Evolutionary conservation across 1,140 invertebrate genomes (phyloP).

Genomic region (Maconellicoccus hirsutus): DNA sequence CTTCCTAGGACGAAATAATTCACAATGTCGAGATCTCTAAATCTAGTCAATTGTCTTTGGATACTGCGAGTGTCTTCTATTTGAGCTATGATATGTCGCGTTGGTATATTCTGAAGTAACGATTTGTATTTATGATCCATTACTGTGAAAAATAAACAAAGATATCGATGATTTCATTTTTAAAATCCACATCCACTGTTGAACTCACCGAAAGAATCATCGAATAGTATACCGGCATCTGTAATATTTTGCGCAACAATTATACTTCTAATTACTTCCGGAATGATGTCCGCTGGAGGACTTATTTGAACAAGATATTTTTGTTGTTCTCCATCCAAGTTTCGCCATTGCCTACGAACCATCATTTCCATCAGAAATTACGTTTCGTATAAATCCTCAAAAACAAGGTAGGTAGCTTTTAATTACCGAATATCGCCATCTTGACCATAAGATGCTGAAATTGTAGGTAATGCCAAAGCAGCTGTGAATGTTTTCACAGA

Average conservation of each 20-base stretch:
- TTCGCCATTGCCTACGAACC: conserved; percentile 52
- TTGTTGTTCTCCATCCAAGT: conserved; percentile 50
- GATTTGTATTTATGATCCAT: conserved; percentile 90
- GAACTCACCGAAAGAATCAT: conserved; percentile 61
- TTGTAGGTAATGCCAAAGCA: conserved; percentile 64
- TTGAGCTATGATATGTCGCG: conserved; percentile 65
- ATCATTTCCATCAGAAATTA: not conserved
- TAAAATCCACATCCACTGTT: not conserved
- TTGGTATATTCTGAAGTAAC: conserved; percentile 71
- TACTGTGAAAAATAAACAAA: conserved; percentile 38
- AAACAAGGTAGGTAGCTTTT: not conserved
- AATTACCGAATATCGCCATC: conserved; percentile 53
- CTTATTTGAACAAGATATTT: conserved; percentile 58
- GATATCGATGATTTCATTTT: no score
- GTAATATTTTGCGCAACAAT: conserved; percentile 70
- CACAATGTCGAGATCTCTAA: conserved; percentile 70
- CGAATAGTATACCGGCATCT: conserved; percentile 81
- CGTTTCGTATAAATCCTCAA: not conserved
- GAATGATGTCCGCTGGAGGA: conserved; percentile 69
- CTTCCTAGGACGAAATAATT: conserved; percentile 74
- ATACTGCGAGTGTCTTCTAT: conserved; percentile 42
- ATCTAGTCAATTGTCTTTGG: conserved; percentile 50
- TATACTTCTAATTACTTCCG: conserved; percentile 66
- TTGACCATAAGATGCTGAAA: conserved; percentile 71
- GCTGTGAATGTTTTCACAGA: conserved; percentile 69